phyloP scores from a whole-genome alignment of 2,113 vertebrate genomes.

The Seriola rivoliana region DNA sequence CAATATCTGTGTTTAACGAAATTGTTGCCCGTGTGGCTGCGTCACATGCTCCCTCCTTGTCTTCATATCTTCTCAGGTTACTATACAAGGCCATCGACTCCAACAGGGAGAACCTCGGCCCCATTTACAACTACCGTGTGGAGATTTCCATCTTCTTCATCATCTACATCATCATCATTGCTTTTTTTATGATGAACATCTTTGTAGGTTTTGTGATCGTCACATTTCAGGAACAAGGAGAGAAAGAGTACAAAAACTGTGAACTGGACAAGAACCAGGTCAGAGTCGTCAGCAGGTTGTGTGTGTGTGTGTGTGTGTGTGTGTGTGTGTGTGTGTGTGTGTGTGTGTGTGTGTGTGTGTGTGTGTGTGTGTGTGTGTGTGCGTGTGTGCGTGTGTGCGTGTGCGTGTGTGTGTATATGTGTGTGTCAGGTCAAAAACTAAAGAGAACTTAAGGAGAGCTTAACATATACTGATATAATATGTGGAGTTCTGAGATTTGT shows the following conservation, averaged over 20 bases:
- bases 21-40: background rate
- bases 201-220: conserved; percentile 99
- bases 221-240: conserved; percentile 99
- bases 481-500: background rate
- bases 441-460: background rate
- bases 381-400: background rate
- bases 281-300: conserved; percentile 20
- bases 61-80: conserved; percentile 83
- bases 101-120: conserved; percentile 95
- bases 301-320: conserved; percentile 3
- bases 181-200: conserved; percentile 99
- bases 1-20: background rate
- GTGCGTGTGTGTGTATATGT: background rate
- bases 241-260: conserved; percentile 99
- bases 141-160: conserved; percentile 99
- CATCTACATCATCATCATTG: conserved; percentile 99
- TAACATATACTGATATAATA: background rate
- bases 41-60: background rate
- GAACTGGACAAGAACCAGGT: conserved; percentile 99
- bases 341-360: background rate
- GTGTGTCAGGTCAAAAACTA: background rate
- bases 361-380: background rate
- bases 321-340: too few relatives aligned
- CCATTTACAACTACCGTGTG: conserved; percentile 97
- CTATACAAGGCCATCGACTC: conserved; percentile 99